These are phyloP conservation scores for Cyphomyrus plagiostoma DNA, from an alignment of 2,113 vertebrate genomes.

Conservation along the genomic window DNA sequence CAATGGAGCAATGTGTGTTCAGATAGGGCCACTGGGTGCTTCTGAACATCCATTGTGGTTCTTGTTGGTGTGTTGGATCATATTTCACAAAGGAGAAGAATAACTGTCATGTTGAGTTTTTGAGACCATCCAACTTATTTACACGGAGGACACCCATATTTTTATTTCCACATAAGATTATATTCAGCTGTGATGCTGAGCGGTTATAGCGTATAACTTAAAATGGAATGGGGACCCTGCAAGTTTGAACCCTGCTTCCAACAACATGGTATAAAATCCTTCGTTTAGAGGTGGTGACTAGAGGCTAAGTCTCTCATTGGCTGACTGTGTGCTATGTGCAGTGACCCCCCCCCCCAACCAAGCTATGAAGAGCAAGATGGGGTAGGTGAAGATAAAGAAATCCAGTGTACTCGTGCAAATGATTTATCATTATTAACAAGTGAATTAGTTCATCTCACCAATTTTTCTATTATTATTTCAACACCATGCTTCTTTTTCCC, in stretches of 20 bases:
- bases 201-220: background rate
- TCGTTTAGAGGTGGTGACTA: background rate
- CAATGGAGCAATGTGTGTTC: background rate
- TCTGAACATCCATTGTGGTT: background rate
- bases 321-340: background rate
- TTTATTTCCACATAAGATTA: background rate
- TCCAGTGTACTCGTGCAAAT: background rate
- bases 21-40: background rate
- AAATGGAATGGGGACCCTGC: background rate
- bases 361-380: background rate
- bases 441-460: background rate
- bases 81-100: background rate
- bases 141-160: background rate
- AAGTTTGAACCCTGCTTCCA: background rate
- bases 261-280: background rate
- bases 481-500: background rate
- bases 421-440: background rate
- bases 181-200: background rate
- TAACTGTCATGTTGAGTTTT: background rate
- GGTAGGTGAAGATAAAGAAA: background rate
- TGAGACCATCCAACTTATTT: background rate
- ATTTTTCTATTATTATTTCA: background rate
- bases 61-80: background rate
- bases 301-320: background rate
- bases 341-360: background rate